Evolutionary conservation across 2,113 vertebrate genomes (phyloP).

Genomic region (Cottus gobio): DNA sequence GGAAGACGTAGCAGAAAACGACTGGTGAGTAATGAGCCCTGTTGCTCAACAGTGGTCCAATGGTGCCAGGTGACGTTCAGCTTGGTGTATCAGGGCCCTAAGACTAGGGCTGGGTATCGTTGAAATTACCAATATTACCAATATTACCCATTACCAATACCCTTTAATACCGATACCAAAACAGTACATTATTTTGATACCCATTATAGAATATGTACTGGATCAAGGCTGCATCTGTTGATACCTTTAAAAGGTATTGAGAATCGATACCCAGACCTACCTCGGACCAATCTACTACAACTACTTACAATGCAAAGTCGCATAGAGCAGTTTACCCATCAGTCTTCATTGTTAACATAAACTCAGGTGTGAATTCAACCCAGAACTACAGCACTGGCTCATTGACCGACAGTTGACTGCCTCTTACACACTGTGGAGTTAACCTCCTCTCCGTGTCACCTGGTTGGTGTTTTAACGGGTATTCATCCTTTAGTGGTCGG

Average conservation of each 20-base stretch:
- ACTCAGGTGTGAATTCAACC: not conserved
- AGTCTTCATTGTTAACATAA: conserved; percentile 10
- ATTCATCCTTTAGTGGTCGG: not conserved
- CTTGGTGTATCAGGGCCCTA: not conserved
- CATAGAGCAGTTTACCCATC: no score
- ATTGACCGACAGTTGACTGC: not conserved
- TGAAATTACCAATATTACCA: no score
- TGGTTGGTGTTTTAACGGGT: not conserved
- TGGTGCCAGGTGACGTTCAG: conserved; percentile 1
- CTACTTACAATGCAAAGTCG: no score
- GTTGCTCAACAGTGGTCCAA: not conserved
- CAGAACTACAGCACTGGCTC: not conserved
- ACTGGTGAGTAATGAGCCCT: not conserved
- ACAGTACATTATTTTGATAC: not conserved
- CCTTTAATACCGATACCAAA: not conserved
- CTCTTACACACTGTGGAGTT: not conserved
- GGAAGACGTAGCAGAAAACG: not conserved
- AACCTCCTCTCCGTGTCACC: not conserved
- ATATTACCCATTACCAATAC: no score
- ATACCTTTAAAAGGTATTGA: not conserved
- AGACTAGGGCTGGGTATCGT: not conserved
- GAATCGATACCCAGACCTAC: not conserved
- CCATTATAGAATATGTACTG: not conserved
- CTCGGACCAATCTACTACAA: not conserved
- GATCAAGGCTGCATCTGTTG: not conserved